Evolutionary conservation across 2,888 invertebrate genomes (phyloP).

Genomic region (Sesia apiformis): DNA sequence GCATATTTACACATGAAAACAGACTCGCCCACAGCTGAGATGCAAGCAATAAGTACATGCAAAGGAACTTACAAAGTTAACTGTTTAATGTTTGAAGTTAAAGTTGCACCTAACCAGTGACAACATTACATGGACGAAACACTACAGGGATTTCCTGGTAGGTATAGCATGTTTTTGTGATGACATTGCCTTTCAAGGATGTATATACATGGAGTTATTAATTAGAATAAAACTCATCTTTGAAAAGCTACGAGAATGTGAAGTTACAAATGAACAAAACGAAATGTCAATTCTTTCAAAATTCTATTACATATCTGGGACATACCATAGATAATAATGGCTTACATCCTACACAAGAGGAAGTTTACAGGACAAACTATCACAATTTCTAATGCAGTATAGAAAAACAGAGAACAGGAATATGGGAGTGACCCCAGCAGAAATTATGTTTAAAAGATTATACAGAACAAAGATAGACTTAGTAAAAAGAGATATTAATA

Average conservation of each 20-base stretch:
- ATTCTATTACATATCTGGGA: background rate
- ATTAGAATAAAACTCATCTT: background rate
- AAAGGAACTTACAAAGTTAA: background rate
- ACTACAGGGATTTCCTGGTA: background rate
- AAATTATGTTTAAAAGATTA: slow-evolving; percentile 9
- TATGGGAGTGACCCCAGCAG: slow-evolving; percentile 8
- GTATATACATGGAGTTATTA: background rate
- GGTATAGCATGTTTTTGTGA: background rate
- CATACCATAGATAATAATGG: background rate
- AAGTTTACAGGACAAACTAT: slow-evolving; percentile 4
- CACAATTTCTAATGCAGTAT: slow-evolving; percentile 5
- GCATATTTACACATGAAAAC: background rate
- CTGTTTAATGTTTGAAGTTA: background rate
- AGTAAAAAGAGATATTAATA: slow-evolving; percentile 4
- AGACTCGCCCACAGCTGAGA: background rate
- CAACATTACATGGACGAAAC: background rate
- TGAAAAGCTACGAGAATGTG: background rate
- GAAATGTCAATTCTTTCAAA: background rate
- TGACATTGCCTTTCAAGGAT: background rate
- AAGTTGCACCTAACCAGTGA: background rate
- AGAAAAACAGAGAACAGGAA: slow-evolving; percentile 7
- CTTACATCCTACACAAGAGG: background rate
- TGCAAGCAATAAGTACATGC: background rate
- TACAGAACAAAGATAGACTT: slow-evolving; percentile 8
- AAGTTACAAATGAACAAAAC: background rate